Evolutionary conservation across 2,888 invertebrate genomes (phyloP).

Genomic region (Neoascia interrupta): DNA sequence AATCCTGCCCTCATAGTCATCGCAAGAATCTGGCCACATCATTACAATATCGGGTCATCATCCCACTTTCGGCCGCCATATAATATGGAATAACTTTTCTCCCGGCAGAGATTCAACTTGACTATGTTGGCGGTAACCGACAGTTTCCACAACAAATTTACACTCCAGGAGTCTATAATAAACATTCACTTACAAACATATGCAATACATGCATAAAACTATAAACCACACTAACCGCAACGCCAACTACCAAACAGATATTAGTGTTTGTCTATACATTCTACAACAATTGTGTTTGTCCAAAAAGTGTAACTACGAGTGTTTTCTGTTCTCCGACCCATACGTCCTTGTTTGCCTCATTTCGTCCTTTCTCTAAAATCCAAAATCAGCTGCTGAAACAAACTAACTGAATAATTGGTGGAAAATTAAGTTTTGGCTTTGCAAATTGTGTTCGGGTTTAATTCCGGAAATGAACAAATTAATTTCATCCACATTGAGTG

Average conservation of each 20-base stretch:
- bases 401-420: conserved; percentile 75
- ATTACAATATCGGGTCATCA: too few species aligned
- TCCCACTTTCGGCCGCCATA: conserved; percentile 12
- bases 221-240: conserved; percentile 59
- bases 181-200: conserved; percentile 54
- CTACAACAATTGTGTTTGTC: conserved; percentile 32
- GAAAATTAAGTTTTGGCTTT: conserved; percentile 76
- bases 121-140: conserved; percentile 13
- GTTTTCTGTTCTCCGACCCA: background rate
- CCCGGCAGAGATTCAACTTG: conserved; percentile 3
- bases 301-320: conserved; percentile 12
- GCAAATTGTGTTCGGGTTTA: conserved; percentile 63
- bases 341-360: background rate
- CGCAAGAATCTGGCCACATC: conserved; percentile 51
- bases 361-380: background rate
- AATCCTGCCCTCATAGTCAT: conserved; percentile 44
- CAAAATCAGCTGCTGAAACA: conserved; percentile 48
- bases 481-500: conserved; percentile 44
- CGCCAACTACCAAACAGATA: conserved; percentile 48
- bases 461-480: conserved; percentile 66
- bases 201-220: conserved; percentile 54
- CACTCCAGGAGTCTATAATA: conserved; percentile 65
- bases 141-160: conserved; percentile 64
- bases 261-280: conserved; percentile 38
- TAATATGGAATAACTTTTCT: conserved; percentile 58